These are phyloP conservation scores for Thymallus thymallus DNA, from an alignment of 2,113 vertebrate species.

Conservation along the genomic window DNA sequence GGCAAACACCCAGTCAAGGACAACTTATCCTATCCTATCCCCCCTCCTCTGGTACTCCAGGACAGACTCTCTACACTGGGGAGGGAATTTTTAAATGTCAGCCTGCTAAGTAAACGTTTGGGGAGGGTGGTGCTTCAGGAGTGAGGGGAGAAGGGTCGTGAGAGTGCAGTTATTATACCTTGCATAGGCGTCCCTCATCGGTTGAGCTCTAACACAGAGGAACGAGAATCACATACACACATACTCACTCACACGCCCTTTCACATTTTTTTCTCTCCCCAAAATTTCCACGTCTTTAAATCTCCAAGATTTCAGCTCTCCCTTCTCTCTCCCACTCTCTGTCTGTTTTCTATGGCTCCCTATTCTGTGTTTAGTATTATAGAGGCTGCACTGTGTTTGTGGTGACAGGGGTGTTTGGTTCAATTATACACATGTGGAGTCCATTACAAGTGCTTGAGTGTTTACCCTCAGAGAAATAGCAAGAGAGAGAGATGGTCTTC, in stretches of 20 bases:
- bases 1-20: background rate
- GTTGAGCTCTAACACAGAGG: background rate
- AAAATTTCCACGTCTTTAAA: background rate
- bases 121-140: background rate
- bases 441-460: background rate
- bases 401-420: background rate
- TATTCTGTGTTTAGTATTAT: background rate
- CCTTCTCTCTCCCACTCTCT: background rate
- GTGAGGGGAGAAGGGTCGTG: background rate
- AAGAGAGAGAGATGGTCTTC: background rate
- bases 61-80: background rate
- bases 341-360: background rate
- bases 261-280: background rate
- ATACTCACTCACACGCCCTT: background rate
- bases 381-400: conserved; percentile 2
- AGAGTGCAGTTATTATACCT: background rate
- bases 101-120: background rate
- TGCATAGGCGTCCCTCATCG: background rate
- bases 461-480: background rate
- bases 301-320: background rate
- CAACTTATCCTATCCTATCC: background rate
- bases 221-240: background rate
- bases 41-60: background rate
- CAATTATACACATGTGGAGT: background rate
- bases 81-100: background rate